Conservation (phyloP, 2,113 vertebrate species). For the Hippoglossus stenolepis region DNA sequence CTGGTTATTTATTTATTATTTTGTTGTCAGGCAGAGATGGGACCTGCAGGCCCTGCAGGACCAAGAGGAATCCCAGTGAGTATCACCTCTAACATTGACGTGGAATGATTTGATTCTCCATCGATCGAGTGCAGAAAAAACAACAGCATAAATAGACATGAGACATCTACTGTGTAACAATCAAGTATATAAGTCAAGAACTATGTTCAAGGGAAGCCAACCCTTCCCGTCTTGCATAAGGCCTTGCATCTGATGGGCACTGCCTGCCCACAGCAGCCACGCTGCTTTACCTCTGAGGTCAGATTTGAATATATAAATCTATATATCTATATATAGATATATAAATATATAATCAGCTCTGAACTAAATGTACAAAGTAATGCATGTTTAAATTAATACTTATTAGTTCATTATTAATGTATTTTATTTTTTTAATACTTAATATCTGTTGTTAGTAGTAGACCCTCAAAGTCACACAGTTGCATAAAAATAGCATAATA, state of each 20-base stretch:
- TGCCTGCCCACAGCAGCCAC: slow-evolving; percentile 54
- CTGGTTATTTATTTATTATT: background rate
- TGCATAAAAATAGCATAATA: too few relatives aligned
- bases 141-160: slow-evolving; percentile 5
- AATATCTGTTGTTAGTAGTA: too few relatives aligned
- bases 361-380: background rate
- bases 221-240: slow-evolving; percentile 81
- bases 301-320: too few relatives aligned
- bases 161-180: slow-evolving; percentile 53
- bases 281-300: slow-evolving; percentile 65
- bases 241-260: slow-evolving; percentile 74
- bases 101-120: background rate
- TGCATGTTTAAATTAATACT: too few relatives aligned
- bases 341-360: background rate
- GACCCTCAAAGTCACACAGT: too few relatives aligned
- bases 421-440: too few relatives aligned
- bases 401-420: too few relatives aligned
- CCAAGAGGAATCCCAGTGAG: slow-evolving; percentile 91
- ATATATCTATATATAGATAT: too few relatives aligned
- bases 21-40: slow-evolving; percentile 86
- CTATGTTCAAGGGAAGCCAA: slow-evolving; percentile 73
- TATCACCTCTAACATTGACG: slow-evolving; percentile 34
- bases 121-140: background rate
- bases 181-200: slow-evolving; percentile 75
- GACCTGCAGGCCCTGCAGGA: slow-evolving; percentile 87